Conservation (phyloP, 2,888 invertebrate species). For the Girardia tigrina region DNA sequence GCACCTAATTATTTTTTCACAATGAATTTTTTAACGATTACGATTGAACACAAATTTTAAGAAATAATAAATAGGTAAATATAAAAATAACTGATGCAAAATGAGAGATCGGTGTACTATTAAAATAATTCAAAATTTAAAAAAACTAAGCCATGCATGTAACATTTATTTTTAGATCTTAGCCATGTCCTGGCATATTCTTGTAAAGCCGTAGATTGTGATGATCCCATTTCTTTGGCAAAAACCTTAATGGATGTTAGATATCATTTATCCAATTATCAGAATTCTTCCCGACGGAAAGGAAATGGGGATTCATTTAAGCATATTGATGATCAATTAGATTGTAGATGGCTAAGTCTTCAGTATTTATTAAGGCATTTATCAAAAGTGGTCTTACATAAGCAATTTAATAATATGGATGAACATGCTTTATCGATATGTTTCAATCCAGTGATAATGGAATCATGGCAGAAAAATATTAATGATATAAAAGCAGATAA, state of each 20-base stretch:
- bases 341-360: not conserved
- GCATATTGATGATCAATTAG: not conserved
- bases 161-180: constrained; percentile 4
- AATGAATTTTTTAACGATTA: too few relatives aligned
- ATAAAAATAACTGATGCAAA: too few relatives aligned
- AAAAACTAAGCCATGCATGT: too few relatives aligned
- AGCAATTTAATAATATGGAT: not conserved
- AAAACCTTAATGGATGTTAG: constrained; percentile 3
- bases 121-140: too few relatives aligned
- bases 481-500: constrained; percentile 18
- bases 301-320: not conserved
- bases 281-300: not conserved
- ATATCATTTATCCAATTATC: constrained; percentile 5
- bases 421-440: constrained; percentile 5
- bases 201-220: constrained; percentile 6
- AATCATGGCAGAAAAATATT: constrained; percentile 3
- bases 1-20: too few relatives aligned
- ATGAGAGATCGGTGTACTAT: too few relatives aligned
- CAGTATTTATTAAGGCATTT: constrained; percentile 19
- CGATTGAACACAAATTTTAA: too few relatives aligned
- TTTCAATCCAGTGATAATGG: not conserved
- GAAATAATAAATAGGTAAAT: too few relatives aligned
- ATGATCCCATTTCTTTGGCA: not conserved
- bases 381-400: not conserved
- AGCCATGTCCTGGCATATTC: constrained; percentile 7